phyloP scores from a whole-genome alignment of 2,113 vertebrate species.

The Odocoileus hemionus region DNA sequence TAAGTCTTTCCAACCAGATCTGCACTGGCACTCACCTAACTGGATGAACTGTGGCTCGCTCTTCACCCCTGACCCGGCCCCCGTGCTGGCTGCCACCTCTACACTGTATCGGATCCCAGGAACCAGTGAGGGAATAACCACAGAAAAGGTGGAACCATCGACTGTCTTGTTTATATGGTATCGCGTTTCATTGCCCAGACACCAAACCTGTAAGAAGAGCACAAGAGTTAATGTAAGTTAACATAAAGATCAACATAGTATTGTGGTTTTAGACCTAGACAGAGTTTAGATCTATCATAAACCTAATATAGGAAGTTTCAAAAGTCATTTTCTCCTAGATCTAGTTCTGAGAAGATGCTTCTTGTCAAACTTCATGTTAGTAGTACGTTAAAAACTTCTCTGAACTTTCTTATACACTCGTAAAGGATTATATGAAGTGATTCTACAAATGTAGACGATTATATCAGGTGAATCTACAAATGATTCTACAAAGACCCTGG shows the following conservation, averaged over 20 bases:
- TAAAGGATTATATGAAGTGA: neutral
- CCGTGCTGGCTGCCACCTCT: slow-evolving; percentile 95
- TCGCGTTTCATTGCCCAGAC: slow-evolving; percentile 94
- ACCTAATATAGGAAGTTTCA: accelerated
- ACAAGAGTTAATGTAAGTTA: neutral
- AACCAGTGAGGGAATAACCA: slow-evolving; percentile 91
- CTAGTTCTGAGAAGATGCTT: neutral
- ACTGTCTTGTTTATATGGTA: slow-evolving; percentile 97
- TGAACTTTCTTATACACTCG: neutral
- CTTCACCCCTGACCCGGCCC: slow-evolving; percentile 93
- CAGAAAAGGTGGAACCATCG: slow-evolving; percentile 90
- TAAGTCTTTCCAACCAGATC: neutral
- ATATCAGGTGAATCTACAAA: neutral
- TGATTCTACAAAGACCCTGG: neutral
- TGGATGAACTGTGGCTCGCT: slow-evolving; percentile 93
- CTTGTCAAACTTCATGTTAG: neutral
- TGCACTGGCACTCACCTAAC: slow-evolving; percentile 84
- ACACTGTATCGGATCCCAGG: slow-evolving; percentile 94
- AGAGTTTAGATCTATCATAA: neutral
- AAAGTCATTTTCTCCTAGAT: neutral
- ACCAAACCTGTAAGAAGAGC: slow-evolving; percentile 89
- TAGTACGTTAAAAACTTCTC: neutral
- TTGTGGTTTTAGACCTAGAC: neutral
- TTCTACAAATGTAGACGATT: neutral
- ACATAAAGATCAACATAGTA: neutral